Base-by-base conservation (phyloP, 2,888 invertebrate genomes). In the Noctua janthina region DNA sequence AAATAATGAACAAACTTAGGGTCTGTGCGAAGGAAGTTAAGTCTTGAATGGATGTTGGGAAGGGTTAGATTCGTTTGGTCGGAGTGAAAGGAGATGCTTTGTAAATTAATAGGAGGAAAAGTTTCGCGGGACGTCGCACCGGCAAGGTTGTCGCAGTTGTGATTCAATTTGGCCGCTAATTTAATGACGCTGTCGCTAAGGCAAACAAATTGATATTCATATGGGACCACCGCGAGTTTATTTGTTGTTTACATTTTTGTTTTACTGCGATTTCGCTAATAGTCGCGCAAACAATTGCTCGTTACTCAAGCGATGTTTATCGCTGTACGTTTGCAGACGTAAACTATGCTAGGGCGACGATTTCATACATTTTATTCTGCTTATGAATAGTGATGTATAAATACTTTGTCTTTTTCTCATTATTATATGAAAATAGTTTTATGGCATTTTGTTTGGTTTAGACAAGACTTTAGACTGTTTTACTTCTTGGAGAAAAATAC, bases 121-220 rank as follows among this genome's bases (percentile, higher is more conserved):
- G 96, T 96, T 97, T 95, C 93, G 95, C 95, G 95, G 95, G 94
- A 95, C 95, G 94, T 94, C 94, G 94, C 94, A 94, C 94, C 94
- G 95, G 96, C 94, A 95, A 96, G 96, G 96, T 96, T 96, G 96
- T 96, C 95, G 95, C 96, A 96, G 96, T 96, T 96, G 96, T 96
- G 96, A 97, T 97, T 97, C 96, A 96, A 96, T 97, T 97, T 96
- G 95, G 95, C 95, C 96, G 96, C 96, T 97, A 97, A 97, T 97
- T 97, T 96, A 95, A 96, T 96, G 96, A 96, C 95, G 95, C 94
- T 95, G 95, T 95, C 93, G 95, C 88, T 93, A 92, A 95, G 93
- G 95, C 94, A 96, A 96, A 96, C 96, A 96, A 96, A 96, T 97
- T 96, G 96, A 96, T 96, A 97, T 96, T 96, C 97, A 97, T 96